phyloP scores from a whole-genome alignment of 2,797 vertebrate species.

The Etheostoma nigrum region DNA sequence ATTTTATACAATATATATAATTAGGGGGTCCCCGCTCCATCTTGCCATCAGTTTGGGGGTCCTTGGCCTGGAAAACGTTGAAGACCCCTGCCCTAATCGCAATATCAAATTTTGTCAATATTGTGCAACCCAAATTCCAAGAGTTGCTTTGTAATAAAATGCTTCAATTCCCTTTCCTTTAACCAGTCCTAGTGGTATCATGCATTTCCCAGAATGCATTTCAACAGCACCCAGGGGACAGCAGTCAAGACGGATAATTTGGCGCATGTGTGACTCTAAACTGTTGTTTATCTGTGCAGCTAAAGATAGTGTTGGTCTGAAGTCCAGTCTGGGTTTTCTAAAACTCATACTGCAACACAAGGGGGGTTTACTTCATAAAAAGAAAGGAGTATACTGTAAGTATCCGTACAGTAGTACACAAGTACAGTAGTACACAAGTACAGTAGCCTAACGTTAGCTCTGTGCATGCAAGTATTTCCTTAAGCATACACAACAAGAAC shows the following conservation, averaged over 20 bases:
- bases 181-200: neutral
- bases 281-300: constrained; percentile 3
- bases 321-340: constrained; percentile 1
- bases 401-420: too few species aligned
- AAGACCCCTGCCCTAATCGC: too few species aligned
- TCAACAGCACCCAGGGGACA: neutral
- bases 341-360: neutral
- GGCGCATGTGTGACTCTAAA: neutral
- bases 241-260: neutral
- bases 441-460: neutral
- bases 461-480: neutral
- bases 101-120: too few species aligned
- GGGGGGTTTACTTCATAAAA: neutral
- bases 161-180: neutral
- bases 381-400: neutral
- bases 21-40: too few species aligned
- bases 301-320: neutral
- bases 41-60: too few species aligned
- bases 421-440: neutral
- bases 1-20: too few species aligned
- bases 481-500: neutral
- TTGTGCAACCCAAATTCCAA: too few species aligned
- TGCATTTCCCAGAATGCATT: constrained; percentile 16
- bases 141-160: too few species aligned
- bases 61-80: too few species aligned